A percentile compares a stretch with the other conserved stretches of the same genome.
Conservation (phyloP, 2,113 vertebrate species). For the Calonectris borealis region DNA sequence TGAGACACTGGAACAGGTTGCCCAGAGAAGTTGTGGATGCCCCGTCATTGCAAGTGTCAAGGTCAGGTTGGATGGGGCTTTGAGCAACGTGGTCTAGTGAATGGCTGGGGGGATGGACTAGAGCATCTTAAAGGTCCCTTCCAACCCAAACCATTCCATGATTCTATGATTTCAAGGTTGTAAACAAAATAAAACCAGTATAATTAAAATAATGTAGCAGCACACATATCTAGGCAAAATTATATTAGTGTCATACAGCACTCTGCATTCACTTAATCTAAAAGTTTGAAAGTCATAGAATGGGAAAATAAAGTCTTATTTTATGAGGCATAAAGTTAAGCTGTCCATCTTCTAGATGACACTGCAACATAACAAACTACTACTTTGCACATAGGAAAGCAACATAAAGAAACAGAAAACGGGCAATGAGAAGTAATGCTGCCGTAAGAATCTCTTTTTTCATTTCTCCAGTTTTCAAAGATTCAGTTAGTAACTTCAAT, state of each 20-base stretch:
- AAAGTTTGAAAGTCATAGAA: neutral
- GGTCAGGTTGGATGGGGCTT: neutral
- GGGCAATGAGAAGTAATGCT: neutral
- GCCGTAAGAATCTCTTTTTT: neutral
- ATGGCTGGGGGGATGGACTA: neutral
- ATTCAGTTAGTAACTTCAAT: neutral
- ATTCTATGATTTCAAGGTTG: neutral
- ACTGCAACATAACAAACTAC: neutral
- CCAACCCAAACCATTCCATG: neutral
- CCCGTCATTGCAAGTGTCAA: neutral
- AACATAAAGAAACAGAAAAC: neutral
- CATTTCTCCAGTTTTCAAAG: neutral
- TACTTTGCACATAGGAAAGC: neutral
- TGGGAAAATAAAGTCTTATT: neutral
- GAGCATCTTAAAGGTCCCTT: neutral
- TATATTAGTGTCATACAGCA: neutral
- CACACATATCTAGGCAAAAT: neutral
- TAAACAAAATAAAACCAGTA: neutral
- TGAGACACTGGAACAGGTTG: neutral
- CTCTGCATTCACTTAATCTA: neutral
- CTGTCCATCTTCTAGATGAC: neutral
- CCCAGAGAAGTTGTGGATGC: neutral
- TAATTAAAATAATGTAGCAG: neutral
- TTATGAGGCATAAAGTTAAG: neutral
- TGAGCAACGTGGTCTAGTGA: neutral